These are phyloP conservation scores for Masnerella sp. DNA, from an alignment of 2,888 invertebrate species.

Conservation along the genomic window DNA sequence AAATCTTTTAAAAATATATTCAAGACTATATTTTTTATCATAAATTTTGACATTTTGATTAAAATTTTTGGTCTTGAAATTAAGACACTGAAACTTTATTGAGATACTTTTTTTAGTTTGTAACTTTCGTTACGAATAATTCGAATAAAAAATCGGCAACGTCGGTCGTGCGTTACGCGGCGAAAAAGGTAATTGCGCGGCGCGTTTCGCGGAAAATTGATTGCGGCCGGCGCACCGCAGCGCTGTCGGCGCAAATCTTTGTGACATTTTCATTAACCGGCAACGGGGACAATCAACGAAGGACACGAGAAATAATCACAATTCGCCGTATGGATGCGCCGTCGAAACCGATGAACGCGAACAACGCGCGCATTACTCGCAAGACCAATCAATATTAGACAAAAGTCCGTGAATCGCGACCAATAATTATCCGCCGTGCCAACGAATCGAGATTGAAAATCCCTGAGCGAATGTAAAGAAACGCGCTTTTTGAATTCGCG, in stretches of 20 bases:
- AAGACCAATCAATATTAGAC: slow-evolving; percentile 31
- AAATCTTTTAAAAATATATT: no score
- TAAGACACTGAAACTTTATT: no score
- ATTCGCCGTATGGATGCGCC: slow-evolving; percentile 40
- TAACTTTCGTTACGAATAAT: no score
- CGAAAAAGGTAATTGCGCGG: slow-evolving; percentile 59
- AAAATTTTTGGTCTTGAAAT: no score
- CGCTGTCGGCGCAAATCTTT: slow-evolving; percentile 60
- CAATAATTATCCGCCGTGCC: slow-evolving; percentile 11
- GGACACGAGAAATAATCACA: slow-evolving; percentile 56
- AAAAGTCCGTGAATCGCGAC: slow-evolving; percentile 24
- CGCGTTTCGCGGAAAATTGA: slow-evolving; percentile 61
- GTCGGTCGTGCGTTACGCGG: no score
- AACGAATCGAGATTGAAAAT: neutral
- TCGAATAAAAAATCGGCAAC: no score
- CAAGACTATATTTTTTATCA: no score
- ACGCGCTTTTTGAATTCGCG: no score
- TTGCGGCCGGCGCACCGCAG: slow-evolving; percentile 54
- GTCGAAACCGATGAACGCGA: slow-evolving; percentile 28
- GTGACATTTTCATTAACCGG: slow-evolving; percentile 62
- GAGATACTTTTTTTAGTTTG: no score
- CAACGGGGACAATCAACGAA: slow-evolving; percentile 56
- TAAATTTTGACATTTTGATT: no score
- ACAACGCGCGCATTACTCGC: slow-evolving; percentile 27
- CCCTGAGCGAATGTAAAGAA: no score